Percentiles rank a stretch among this genome's conserved stretches.
Evolutionary conservation across 2,888 invertebrate genomes (phyloP).

Genomic region (Rhamphomyia laevipes): DNA sequence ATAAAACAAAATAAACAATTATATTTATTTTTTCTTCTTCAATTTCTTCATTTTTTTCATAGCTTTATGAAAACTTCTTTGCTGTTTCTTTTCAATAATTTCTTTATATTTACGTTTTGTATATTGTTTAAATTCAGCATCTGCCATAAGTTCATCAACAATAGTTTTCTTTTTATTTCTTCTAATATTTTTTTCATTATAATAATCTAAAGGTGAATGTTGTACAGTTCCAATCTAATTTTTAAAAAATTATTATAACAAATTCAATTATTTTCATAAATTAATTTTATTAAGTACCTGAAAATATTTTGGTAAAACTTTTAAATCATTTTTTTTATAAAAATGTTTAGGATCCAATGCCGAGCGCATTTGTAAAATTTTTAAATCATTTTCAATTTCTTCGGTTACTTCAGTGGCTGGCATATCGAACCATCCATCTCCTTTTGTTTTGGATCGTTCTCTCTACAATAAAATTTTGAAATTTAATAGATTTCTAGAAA

Average conservation of each 20-base stretch:
- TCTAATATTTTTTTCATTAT: conserved; percentile 67
- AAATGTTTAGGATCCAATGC: conserved; percentile 86
- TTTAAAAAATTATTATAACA: conserved; percentile 4
- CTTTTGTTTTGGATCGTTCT: conserved; percentile 71
- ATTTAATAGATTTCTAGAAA: not conserved
- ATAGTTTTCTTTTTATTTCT: conserved; percentile 80
- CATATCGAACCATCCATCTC: conserved; percentile 80
- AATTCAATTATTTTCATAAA: not conserved
- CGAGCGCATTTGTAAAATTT: conserved; percentile 85
- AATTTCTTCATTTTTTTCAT: conserved; percentile 59
- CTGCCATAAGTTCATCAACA: conserved; percentile 85
- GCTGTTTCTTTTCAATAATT: conserved; percentile 54
- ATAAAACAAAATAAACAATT: no score
- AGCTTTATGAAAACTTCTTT: conserved; percentile 57
- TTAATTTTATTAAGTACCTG: conserved; percentile 46
- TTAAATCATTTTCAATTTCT: conserved; percentile 76
- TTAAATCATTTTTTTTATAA: conserved; percentile 85
- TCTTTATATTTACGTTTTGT: conserved; percentile 71
- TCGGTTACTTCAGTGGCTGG: conserved; percentile 81
- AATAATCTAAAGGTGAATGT: conserved; percentile 80
- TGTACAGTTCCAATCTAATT: conserved; percentile 63
- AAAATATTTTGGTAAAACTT: conserved; percentile 84
- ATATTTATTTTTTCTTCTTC: conserved; percentile 27
- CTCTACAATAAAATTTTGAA: conserved; percentile 30
- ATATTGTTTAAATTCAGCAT: conserved; percentile 72